Evolutionary conservation across 2,888 invertebrate genomes (phyloP).

Genomic region (Helobdella robusta): DNA sequence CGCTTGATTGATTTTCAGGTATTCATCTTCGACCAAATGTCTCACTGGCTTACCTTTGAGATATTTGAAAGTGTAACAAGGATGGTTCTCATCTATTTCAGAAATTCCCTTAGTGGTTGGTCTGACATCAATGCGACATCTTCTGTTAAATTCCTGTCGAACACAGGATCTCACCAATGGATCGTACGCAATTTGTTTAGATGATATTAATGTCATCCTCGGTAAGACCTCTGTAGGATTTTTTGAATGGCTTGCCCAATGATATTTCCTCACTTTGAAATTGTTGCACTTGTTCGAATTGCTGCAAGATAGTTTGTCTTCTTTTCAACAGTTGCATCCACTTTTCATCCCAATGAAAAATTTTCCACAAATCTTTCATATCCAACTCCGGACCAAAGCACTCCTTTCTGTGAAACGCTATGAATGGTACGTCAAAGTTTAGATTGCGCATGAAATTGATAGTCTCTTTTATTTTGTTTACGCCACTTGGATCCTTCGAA

Average conservation of each 20-base stretch:
- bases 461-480: constrained; percentile 77
- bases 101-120: constrained; percentile 77
- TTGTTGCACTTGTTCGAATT: constrained; percentile 63
- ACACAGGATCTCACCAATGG: constrained; percentile 71
- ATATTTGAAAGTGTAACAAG: constrained; percentile 68
- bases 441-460: constrained; percentile 91
- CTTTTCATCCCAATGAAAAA: constrained; percentile 86
- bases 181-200: constrained; percentile 81
- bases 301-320: constrained; percentile 67
- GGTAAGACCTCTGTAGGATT: background rate
- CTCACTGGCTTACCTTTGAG: constrained; percentile 82
- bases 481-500: constrained; percentile 37
- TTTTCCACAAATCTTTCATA: constrained; percentile 91
- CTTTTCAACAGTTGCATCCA: constrained; percentile 68
- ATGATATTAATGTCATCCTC: constrained; percentile 59
- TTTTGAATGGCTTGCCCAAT: no score
- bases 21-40: constrained; percentile 79
- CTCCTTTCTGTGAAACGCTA: constrained; percentile 95
- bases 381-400: constrained; percentile 86
- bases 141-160: constrained; percentile 71
- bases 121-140: constrained; percentile 67
- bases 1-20: constrained; percentile 58
- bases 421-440: constrained; percentile 87
- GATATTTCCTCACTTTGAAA: background rate
- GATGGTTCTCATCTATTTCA: constrained; percentile 81